Conservation (phyloP, 2,113 vertebrate genomes). For the Megalops atlanticus region DNA sequence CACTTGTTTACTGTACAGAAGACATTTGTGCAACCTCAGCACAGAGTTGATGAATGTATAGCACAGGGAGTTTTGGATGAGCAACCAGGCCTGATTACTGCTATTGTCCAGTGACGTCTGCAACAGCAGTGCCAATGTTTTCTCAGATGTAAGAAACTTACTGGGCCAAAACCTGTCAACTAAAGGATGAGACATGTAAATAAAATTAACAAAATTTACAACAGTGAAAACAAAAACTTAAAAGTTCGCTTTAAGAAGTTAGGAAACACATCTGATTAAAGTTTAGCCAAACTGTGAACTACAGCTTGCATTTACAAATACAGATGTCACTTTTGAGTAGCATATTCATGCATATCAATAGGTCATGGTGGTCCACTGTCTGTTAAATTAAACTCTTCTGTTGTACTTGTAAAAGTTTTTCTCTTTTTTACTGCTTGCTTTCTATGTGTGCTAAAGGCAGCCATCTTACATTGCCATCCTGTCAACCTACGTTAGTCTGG, state of each 20-base stretch:
- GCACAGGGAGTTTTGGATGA: conserved; percentile 50
- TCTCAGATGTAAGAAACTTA: conserved; percentile 63
- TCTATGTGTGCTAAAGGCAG: too few relatives aligned
- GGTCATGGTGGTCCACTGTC: too few relatives aligned
- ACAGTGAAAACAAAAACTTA: conserved; percentile 11
- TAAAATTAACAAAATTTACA: conserved; percentile 34
- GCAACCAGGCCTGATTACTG: conserved; percentile 39
- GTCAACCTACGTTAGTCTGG: too few relatives aligned
- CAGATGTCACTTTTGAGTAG: not conserved
- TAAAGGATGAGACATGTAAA: conserved; percentile 44
- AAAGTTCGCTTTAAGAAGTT: too few relatives aligned
- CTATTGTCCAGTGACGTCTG: conserved; percentile 46
- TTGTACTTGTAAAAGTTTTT: not conserved
- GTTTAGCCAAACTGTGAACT: not conserved
- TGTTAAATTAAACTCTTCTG: too few relatives aligned
- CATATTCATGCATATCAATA: not conserved
- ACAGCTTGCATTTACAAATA: not conserved
- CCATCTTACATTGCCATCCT: too few relatives aligned
- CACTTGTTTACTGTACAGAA: conserved; percentile 16
- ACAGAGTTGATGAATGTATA: conserved; percentile 48
- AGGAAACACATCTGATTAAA: not conserved
- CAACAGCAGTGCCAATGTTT: conserved; percentile 58
- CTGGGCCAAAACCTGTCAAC: conserved; percentile 47
- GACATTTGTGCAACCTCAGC: conserved; percentile 39
- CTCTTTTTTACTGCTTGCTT: not conserved